Base-by-base conservation (phyloP, 1,140 invertebrate genomes). In the Drosophila pectinifera region DNA sequence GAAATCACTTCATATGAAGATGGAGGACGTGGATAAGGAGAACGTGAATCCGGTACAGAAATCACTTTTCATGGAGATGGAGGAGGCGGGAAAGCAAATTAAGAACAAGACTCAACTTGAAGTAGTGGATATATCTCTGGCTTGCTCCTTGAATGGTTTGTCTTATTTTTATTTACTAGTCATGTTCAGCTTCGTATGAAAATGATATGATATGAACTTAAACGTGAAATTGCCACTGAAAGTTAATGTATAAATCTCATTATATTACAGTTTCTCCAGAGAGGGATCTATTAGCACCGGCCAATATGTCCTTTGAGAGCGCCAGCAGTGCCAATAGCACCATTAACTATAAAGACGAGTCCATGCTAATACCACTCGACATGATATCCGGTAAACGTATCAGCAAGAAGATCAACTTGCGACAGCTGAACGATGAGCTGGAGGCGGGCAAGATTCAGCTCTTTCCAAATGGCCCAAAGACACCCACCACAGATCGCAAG, bases 391-490 rank as follows among this genome's bases (percentile, higher is more conserved):
- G 73, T 1, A 65, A 77, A 8, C 55, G 73, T n/a, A 73, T 83
- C 0, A 70, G 59, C 26, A 69, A 45, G 6, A 79, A 77, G n/a
- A 26, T 89, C 10, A 88, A 77, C 20, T 70, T 89, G n/a, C 75
- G 63, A 0, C 51, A 89, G 20, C 42, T 88, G 2, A 88, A 77
- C 34, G 84, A 89, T 8, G 84, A 61, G 0, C 22, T 88, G 13
- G 77, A 83, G 26, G 42, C 84, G 10, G 83, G 83, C 7, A 78
- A 68, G 8, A 83, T 89, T 16, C 62, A 70, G 28, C 31, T 89
- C 0, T 83, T 80, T 68, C 67, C 73, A 1, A 67, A 88, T 54
- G 83, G 84, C 0, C 83, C 83, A 10, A 89, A 56, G 48, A 89
- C 84, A 0, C 83, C 83, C 14, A 69, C 41, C 0, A 84, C 76